Evolutionary conservation across 2,797 vertebrate species (phyloP).

Genomic region (Rhinoraja longicauda): DNA sequence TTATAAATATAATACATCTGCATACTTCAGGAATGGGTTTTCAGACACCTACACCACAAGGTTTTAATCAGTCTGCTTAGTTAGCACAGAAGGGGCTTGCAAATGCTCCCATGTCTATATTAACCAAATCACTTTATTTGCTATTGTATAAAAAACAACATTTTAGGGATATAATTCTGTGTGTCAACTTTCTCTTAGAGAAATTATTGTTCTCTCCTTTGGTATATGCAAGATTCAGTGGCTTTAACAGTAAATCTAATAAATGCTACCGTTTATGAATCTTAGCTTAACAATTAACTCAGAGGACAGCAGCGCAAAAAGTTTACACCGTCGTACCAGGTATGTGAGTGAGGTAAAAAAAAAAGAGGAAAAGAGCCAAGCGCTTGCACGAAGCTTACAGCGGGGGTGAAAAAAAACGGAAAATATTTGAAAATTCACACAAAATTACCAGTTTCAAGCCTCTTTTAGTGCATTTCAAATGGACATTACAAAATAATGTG

Average conservation of each 20-base stretch:
- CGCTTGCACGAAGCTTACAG: no score
- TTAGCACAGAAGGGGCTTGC: background rate
- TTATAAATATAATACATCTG: no score
- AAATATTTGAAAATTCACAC: no score
- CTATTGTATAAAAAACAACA: background rate
- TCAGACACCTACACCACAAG: background rate
- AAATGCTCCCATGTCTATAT: background rate
- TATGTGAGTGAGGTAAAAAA: no score
- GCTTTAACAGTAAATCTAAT: background rate
- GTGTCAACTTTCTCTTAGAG: background rate
- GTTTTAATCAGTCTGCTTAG: background rate
- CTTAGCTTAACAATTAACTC: background rate
- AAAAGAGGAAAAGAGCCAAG: no score
- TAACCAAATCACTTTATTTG: background rate
- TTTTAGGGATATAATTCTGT: background rate
- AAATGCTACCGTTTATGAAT: background rate
- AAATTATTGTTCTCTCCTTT: background rate
- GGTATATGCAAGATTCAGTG: background rate
- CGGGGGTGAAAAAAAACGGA: no score
- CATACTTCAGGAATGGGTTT: background rate
- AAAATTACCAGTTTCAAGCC: no score
- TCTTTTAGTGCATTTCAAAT: no score
- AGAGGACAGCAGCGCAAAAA: background rate
- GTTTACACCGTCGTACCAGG: no score
- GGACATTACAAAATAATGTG: no score